phyloP scores from a whole-genome alignment of 2,797 vertebrate genomes.

The Notamacropus eugenii region DNA sequence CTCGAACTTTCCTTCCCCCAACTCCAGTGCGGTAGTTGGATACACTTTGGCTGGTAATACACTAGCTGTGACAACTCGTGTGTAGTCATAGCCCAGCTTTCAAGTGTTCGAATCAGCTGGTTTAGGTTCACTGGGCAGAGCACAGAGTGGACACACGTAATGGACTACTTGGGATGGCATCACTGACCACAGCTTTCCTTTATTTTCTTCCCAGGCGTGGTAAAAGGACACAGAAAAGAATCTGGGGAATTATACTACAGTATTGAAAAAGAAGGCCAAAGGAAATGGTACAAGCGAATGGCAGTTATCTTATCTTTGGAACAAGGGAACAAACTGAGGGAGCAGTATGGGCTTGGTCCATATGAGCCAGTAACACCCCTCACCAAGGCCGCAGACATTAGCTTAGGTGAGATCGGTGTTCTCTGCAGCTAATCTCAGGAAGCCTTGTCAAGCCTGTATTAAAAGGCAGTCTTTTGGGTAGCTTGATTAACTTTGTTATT shows the following conservation, averaged over 20 bases:
- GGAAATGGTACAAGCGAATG: conserved; percentile 94
- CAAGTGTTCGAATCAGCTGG: background rate
- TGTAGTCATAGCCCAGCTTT: conserved; percentile 20
- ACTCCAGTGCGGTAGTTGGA: background rate
- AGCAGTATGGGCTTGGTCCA: conserved; percentile 95
- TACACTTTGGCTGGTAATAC: background rate
- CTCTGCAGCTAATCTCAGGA: background rate
- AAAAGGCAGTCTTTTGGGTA: background rate
- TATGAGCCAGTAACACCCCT: conserved; percentile 91
- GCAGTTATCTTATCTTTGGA: conserved; percentile 95
- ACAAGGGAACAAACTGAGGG: conserved; percentile 94
- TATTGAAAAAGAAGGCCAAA: conserved; percentile 94
- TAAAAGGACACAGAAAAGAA: conserved; percentile 92
- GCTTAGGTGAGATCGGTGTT: conserved; percentile 88
- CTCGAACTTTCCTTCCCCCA: conserved; percentile 14
- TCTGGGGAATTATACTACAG: conserved; percentile 93
- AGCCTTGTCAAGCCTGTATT: background rate
- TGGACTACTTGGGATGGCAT: background rate
- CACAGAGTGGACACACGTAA: conserved; percentile 22
- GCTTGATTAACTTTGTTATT: background rate
- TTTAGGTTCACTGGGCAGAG: background rate
- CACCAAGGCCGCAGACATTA: conserved; percentile 97
- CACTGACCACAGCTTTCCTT: background rate
- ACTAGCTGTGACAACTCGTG: background rate
- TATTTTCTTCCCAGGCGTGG: conserved; percentile 87